Evolutionary conservation across 2,888 invertebrate species (phyloP), one percentile per base, ranked within the genome.

Genomic region (Carabus problematicus): DNA sequence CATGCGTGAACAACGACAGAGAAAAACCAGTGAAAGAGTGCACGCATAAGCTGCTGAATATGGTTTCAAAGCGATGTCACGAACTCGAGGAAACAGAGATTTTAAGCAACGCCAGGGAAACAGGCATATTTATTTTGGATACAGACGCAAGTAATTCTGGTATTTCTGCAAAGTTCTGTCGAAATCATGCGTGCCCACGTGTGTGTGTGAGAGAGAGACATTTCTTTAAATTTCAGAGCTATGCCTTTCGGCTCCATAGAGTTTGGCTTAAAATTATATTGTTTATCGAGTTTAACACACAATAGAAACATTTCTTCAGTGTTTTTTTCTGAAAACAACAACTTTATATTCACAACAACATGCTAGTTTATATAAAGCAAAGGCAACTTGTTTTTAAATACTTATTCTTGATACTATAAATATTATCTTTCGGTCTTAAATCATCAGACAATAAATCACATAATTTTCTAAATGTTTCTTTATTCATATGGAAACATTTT

Each of bases 181-280:
- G 14, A 45, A 11, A 14, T 14, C 45, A n/a, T n/a, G n/a, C n/a
- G n/a, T n/a, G n/a, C n/a, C n/a, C n/a, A n/a, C n/a, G n/a, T n/a
- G n/a, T n/a, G n/a, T n/a, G n/a, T n/a, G n/a, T n/a, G n/a, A n/a
- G n/a, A n/a, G n/a, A n/a, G n/a, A n/a, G 73, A 71, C 1, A 64
- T 63, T 29, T 74, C 63, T 61, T 77, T 74, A 74, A 75, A 77
- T 52, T 47, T 41, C 49, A 41, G 39, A 49, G 69, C 66, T 54
- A 42, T 55, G 29, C 72, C 66, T 64, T 64, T 29, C 11, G 75
- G 74, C 70, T 77, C 77, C 19, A 62, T 64, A 43, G 68, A 64
- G 40, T 72, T 71, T 55, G 77, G 77, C 74, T 78, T 74, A 40
- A 54, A 70, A n/a, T 78, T 73, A 49, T 72, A 68, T 74, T 72